Percentiles rank a stretch among this genome's conserved stretches.
Conservation (phyloP, 2,888 invertebrate species). For the Dione juno region DNA sequence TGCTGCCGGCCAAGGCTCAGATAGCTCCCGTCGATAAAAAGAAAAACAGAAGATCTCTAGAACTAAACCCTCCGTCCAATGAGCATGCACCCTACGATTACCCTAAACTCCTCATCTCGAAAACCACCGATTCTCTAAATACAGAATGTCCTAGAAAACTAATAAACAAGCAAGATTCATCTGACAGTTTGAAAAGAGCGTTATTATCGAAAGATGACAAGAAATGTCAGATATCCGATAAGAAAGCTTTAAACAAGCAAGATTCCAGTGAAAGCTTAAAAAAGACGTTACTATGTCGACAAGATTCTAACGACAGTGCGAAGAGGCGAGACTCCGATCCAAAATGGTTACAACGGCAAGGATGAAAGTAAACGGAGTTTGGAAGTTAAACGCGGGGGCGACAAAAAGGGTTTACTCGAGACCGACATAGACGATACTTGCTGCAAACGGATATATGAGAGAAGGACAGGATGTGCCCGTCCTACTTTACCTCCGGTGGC, state of each 20-base stretch:
- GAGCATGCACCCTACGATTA: conserved; percentile 74
- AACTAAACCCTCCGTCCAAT: conserved; percentile 71
- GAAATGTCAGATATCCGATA: conserved; percentile 61
- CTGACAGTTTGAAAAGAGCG: conserved; percentile 74
- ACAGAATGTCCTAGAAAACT: conserved; percentile 76
- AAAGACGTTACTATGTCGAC: conserved; percentile 70
- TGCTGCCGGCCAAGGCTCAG: conserved; percentile 77
- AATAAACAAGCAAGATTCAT: conserved; percentile 76
- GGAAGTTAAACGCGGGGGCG: conserved; percentile 70
- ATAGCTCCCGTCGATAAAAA: conserved; percentile 76
- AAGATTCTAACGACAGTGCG: conserved; percentile 75
- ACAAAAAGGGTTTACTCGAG: conserved; percentile 75
- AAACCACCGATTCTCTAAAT: conserved; percentile 78
- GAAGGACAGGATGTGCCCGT: conserved; percentile 74
- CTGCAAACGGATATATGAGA: conserved; percentile 75
- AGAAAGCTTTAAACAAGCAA: conserved; percentile 68
- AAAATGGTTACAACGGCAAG: conserved; percentile 65
- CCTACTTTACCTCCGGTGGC: conserved; percentile 76
- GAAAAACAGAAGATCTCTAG: conserved; percentile 77
- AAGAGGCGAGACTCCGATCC: conserved; percentile 70
- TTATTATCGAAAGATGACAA: conserved; percentile 75
- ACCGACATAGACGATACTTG: conserved; percentile 71
- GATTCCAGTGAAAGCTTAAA: conserved; percentile 76
- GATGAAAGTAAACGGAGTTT: conserved; percentile 62
- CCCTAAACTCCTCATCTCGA: conserved; percentile 78